A percentile compares a stretch with the other conserved stretches of the same genome.
phyloP scores from a whole-genome alignment of 2,797 vertebrate genomes.

The Pachyuromys duprasi region DNA sequence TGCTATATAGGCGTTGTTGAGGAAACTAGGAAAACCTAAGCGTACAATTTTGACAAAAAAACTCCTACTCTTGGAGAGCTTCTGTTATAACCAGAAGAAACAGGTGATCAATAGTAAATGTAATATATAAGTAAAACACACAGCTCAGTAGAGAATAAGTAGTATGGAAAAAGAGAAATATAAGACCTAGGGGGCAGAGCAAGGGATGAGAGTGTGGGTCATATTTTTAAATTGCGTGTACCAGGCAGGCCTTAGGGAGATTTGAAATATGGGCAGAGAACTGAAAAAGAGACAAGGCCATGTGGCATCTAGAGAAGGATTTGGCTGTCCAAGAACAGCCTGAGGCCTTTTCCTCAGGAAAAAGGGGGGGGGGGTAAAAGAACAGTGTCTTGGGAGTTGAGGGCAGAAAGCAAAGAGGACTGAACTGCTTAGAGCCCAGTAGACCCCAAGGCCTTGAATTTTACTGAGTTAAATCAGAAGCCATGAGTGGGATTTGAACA shows the following conservation, averaged over 20 bases:
- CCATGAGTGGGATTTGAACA: neutral
- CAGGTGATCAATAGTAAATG: neutral
- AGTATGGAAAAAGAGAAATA: neutral
- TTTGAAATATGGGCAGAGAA: neutral
- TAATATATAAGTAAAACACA: neutral
- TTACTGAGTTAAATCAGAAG: neutral
- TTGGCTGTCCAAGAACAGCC: neutral
- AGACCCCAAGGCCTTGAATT: neutral
- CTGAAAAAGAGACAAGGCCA: neutral
- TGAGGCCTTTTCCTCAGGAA: neutral
- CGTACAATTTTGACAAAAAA: neutral
- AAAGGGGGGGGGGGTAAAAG: fast-evolving
- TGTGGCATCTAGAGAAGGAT: neutral
- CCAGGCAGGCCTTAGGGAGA: neutral
- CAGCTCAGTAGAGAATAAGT: neutral
- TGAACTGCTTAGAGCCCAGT: too few species aligned
- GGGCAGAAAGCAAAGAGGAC: neutral
- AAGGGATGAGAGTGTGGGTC: too few species aligned
- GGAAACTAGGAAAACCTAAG: neutral
- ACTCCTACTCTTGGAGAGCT: neutral
- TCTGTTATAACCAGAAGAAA: conserved; percentile 16
- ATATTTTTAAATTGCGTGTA: neutral
- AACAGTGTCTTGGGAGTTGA: too few species aligned
- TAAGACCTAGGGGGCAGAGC: neutral
- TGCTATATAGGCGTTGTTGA: neutral